Evolutionary conservation across 2,888 invertebrate genomes (phyloP).

Genomic region (Melikaiella ostensackeni): DNA sequence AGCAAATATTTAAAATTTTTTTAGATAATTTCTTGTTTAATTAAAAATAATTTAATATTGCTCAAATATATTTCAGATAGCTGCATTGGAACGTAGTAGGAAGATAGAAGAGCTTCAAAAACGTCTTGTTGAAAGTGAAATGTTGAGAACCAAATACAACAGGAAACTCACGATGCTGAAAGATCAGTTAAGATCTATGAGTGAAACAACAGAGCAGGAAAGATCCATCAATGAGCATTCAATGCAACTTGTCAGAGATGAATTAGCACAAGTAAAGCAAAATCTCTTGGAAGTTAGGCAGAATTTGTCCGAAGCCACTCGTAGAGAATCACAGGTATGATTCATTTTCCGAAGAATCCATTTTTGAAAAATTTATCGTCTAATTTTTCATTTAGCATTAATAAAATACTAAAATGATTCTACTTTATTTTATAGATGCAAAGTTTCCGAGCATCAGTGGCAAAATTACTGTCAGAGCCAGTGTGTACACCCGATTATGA

Average conservation of each 20-base stretch:
- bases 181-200: conserved; percentile 84
- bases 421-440: conserved; percentile 78
- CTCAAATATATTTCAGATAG: conserved; percentile 80
- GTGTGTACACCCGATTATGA: conserved; percentile 87
- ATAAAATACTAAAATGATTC: not conserved
- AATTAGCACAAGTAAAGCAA: conserved; percentile 86
- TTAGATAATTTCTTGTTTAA: not conserved
- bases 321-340: conserved; percentile 84
- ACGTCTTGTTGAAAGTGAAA: conserved; percentile 88
- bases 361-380: not conserved
- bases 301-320: conserved; percentile 77
- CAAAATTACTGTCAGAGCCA: conserved; percentile 86
- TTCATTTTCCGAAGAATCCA: not conserved
- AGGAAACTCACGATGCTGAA: conserved; percentile 85
- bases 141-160: conserved; percentile 86
- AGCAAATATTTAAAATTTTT: not conserved
- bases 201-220: conserved; percentile 84
- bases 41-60: conserved; percentile 4
- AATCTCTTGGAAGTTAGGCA: conserved; percentile 81
- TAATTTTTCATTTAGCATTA: not conserved
- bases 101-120: conserved; percentile 91
- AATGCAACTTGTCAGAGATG: conserved; percentile 85
- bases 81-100: conserved; percentile 88
- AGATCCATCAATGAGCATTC: conserved; percentile 85
- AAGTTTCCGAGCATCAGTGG: conserved; percentile 87